Evolutionary conservation across 2,888 invertebrate species (phyloP).

Genomic region (Pyralis farinalis): DNA sequence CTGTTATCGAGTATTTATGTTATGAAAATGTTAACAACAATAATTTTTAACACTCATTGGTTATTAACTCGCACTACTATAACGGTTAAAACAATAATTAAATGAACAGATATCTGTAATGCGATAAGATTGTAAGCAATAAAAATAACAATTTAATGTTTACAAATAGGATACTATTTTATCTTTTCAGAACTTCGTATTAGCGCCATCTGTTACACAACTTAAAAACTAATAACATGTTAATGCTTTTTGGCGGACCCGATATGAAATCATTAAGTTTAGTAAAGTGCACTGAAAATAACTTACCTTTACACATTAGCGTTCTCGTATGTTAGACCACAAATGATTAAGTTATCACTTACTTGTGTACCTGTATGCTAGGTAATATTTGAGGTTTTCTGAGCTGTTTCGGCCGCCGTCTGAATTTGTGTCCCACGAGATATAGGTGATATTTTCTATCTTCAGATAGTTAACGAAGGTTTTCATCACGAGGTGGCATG

Average conservation of each 20-base stretch:
- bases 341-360: conserved; percentile 54
- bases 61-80: too few species aligned
- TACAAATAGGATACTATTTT: too few species aligned
- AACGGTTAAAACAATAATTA: too few species aligned
- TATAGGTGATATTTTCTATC: conserved; percentile 64
- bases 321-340: conserved; percentile 11
- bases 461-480: conserved; percentile 83
- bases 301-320: too few species aligned
- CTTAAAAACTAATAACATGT: neutral
- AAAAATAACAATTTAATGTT: too few species aligned
- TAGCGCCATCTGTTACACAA: conserved; percentile 18
- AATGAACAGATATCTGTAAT: too few species aligned
- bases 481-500: conserved; percentile 88
- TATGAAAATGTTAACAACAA: too few species aligned
- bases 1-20: conserved; percentile 3
- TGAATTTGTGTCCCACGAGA: conserved; percentile 83
- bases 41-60: too few species aligned
- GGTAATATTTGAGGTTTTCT: conserved; percentile 83
- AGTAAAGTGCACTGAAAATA: neutral
- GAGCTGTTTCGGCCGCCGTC: conserved; percentile 78
- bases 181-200: too few species aligned
- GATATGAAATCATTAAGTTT: too few species aligned
- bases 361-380: conserved; percentile 87
- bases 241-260: neutral
- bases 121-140: too few species aligned